Base-by-base conservation (phyloP, 2,888 invertebrate species). In the Mesorhabditis sp. region DNA sequence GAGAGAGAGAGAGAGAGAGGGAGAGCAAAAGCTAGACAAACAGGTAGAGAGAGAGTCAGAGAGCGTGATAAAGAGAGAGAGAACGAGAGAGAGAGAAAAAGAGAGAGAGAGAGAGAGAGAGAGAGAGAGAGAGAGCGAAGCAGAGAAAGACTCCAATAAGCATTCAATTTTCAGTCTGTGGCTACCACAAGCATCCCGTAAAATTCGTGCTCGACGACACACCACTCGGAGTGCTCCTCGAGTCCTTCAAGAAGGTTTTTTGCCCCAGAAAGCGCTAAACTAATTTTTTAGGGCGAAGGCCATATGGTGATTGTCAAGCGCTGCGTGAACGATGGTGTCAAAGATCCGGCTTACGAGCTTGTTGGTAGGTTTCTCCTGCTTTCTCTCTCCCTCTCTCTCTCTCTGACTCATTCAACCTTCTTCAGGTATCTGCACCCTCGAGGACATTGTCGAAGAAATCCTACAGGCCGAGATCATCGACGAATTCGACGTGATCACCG, bases 151-250 rank as follows among this genome's bases (percentile, higher is more conserved):
- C 13, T 45, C 15, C 1, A 50, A 58, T 5, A n/a, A 67, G 43
- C 10, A n/a, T 62, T 62, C 28, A 28, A 28, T 28, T 50, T 50
- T 50, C 58, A 50, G 80, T 85, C 5, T 85, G 84, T 67, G 82
- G 82, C 5, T 85, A 85, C 71, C 95, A 95, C 88, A 94, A 95
- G 87, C 96, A 97, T 89, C 92, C 92, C 0, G 93, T 94, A 86
- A 93, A 94, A 88, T 95, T 94, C 86, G 94, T 97, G 45, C 95
- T 95, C 86, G 94, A 95, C 85, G 96, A 98, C 86, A 92, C 93
- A 73, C 95, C 94, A 0, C 88, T 98, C 66, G 95, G 95, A 84
- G 90, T 93, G 66, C 94, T 98, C 91, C 91, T 98, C 85, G 93
- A 92, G 86, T 95, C 95, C 86, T 98, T 98, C 82, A 96, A 96